Percentiles rank a stretch among this genome's conserved stretches.
phyloP scores from a whole-genome alignment of 1,140 invertebrate species.

The Bombyx mandarina region DNA sequence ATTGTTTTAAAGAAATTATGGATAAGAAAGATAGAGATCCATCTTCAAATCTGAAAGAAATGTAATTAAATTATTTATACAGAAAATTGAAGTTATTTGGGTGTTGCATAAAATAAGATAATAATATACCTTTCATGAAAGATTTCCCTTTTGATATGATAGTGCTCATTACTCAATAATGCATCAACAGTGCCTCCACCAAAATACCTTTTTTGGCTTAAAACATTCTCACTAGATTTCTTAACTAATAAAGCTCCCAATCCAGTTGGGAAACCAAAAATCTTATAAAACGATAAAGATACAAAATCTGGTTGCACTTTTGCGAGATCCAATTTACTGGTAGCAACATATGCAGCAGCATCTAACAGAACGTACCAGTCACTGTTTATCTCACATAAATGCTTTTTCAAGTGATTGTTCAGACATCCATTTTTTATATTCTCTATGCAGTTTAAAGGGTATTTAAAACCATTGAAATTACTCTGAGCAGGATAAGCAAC shows the following conservation, averaged over 20 bases:
- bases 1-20: conserved; percentile 85
- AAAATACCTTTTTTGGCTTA: conserved; percentile 84
- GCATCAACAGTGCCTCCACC: conserved; percentile 94
- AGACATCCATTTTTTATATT: conserved; percentile 76
- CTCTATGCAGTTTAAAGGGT: conserved; percentile 83
- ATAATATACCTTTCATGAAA: conserved; percentile 79
- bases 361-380: conserved; percentile 90
- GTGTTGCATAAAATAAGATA: background rate
- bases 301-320: conserved; percentile 88
- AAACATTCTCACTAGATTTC: conserved; percentile 74
- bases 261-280: conserved; percentile 98
- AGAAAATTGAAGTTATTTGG: background rate
- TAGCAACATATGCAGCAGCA: conserved; percentile 87
- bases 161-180: conserved; percentile 78
- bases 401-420: conserved; percentile 44
- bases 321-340: conserved; percentile 83
- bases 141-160: conserved; percentile 76
- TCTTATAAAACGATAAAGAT: conserved; percentile 96
- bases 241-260: conserved; percentile 88
- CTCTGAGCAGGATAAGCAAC: conserved; percentile 93
- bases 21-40: conserved; percentile 92
- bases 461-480: conserved; percentile 95
- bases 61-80: conserved; percentile 3
- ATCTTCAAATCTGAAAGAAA: conserved; percentile 88
- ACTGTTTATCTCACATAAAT: conserved; percentile 40